phyloP scores from a whole-genome alignment of 2,888 invertebrate species.

The Plebejus anna region DNA sequence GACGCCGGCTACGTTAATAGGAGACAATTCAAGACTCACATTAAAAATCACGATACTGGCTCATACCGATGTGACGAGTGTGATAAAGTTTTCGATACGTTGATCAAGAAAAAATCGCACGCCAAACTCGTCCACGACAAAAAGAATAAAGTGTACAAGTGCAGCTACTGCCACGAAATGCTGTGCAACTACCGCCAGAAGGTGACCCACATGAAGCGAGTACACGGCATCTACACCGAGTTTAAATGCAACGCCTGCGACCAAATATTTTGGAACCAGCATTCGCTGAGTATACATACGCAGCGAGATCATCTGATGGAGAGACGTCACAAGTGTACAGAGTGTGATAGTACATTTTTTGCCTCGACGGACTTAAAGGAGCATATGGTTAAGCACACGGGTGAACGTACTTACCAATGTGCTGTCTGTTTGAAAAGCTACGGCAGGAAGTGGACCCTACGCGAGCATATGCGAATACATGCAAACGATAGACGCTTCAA shows the following conservation, averaged over 20 bases:
- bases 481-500: slow-evolving; percentile 40
- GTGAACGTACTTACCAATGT: slow-evolving; percentile 54
- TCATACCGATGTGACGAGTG: slow-evolving; percentile 40
- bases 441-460: slow-evolving; percentile 40
- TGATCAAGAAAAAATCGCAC: slow-evolving; percentile 39
- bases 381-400: slow-evolving; percentile 60
- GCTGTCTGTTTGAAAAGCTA: slow-evolving; percentile 51
- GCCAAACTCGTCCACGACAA: slow-evolving; percentile 37
- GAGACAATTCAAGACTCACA: slow-evolving; percentile 38
- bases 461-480: slow-evolving; percentile 44
- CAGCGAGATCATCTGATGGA: slow-evolving; percentile 54
- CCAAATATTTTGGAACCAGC: slow-evolving; percentile 42
- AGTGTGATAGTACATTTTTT: slow-evolving; percentile 51
- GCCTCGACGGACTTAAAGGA: slow-evolving; percentile 50
- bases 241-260: slow-evolving; percentile 43
- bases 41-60: slow-evolving; percentile 39
- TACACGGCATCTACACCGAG: slow-evolving; percentile 39
- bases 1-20: slow-evolving; percentile 43
- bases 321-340: slow-evolving; percentile 42
- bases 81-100: slow-evolving; percentile 39
- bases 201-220: slow-evolving; percentile 40
- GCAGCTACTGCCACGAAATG: slow-evolving; percentile 39
- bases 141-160: slow-evolving; percentile 37
- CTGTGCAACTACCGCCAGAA: slow-evolving; percentile 39
- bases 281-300: slow-evolving; percentile 43